Conservation (phyloP, 2,113 vertebrate genomes). For the Pseudopipra pipra region DNA sequence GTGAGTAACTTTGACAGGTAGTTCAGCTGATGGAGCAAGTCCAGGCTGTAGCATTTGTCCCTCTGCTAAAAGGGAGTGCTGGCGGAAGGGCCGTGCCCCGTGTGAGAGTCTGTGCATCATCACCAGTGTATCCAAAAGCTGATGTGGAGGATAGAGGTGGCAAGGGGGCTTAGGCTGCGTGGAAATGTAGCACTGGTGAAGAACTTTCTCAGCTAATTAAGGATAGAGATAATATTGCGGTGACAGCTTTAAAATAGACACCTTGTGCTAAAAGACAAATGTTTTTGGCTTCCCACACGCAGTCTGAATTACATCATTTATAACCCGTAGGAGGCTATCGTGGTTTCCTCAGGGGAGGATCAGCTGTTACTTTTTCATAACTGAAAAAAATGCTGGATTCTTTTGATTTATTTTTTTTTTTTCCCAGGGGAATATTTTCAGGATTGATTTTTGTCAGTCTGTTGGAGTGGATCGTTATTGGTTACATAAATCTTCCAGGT, state of each 20-base stretch:
- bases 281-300: slow-evolving; percentile 71
- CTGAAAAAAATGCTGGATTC: slow-evolving; percentile 23
- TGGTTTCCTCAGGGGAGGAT: slow-evolving; percentile 73
- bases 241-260: slow-evolving; percentile 73
- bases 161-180: neutral
- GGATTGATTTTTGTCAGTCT: neutral
- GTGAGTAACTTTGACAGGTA: neutral
- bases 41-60: neutral
- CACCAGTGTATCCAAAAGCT: fast-evolving
- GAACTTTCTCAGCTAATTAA: slow-evolving; percentile 45
- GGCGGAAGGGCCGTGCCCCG: neutral
- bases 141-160: neutral
- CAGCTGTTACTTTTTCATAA: slow-evolving; percentile 66
- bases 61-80: neutral
- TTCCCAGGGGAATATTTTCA: neutral
- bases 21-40: neutral
- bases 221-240: slow-evolving; percentile 55
- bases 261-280: slow-evolving; percentile 71
- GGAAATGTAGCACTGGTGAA: neutral
- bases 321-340: slow-evolving; percentile 69
- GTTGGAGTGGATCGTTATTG: neutral
- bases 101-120: fast-evolving
- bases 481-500: neutral
- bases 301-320: slow-evolving; percentile 69
- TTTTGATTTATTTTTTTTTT: neutral